These are phyloP conservation scores for Tarsius wallacei DNA, from an alignment of 2,797 vertebrate genomes.

Conservation along the genomic window DNA sequence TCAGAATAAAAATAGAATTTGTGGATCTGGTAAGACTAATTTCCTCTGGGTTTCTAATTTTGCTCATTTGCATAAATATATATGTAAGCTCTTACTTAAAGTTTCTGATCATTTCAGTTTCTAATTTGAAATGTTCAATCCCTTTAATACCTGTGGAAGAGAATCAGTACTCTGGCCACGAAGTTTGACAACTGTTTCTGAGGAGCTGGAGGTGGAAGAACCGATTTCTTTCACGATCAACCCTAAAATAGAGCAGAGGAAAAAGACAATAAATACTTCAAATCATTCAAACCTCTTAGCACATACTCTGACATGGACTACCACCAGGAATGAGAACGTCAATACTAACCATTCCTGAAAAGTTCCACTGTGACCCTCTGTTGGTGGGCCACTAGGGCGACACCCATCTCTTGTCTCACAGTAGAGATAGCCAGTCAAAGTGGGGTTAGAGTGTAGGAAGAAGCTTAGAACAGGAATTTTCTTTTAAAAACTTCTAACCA, in stretches of 20 bases:
- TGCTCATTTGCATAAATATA: not conserved
- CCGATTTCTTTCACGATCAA: conserved; percentile 97
- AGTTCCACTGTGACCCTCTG: not conserved
- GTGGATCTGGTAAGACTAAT: not conserved
- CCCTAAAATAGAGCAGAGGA: conserved; percentile 89
- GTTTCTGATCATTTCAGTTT: not conserved
- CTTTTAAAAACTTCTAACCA: conserved; percentile 3
- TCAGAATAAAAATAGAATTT: conserved; percentile 22
- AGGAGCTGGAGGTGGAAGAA: conserved; percentile 98
- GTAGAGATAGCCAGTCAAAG: not conserved
- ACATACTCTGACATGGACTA: not conserved
- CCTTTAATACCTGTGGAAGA: conserved; percentile 95
- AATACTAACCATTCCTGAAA: not conserved
- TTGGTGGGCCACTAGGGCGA: not conserved
- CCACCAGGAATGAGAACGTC: not conserved
- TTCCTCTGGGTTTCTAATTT: not conserved
- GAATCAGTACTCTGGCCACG: conserved; percentile 98
- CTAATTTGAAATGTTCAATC: not conserved
- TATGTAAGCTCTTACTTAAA: not conserved
- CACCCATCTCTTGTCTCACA: not conserved
- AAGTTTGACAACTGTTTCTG: conserved; percentile 98
- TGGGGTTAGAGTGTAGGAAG: not conserved
- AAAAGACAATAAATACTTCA: not conserved
- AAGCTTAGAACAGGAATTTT: not conserved
- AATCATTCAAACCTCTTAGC: not conserved